Base-by-base conservation (phyloP, 1,140 invertebrate genomes). In the roundworm (Caenorhabditis elegans) region DNA sequence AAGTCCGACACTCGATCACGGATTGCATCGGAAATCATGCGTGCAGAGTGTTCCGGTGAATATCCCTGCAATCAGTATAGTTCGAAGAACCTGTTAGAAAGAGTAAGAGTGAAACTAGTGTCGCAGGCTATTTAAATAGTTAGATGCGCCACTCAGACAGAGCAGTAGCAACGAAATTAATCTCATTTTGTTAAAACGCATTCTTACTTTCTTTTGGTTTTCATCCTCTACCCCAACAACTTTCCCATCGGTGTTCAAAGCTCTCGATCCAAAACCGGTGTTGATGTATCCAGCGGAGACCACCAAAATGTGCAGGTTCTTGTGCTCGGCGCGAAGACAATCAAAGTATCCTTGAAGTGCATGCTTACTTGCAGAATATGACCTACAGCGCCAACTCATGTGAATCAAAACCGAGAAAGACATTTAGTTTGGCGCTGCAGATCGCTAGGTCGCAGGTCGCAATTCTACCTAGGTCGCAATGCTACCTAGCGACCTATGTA, bases 341-440 rank as follows among this genome's bases (percentile, higher is more conserved):
- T 77, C 76, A 11, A 76, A 76, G 17, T 70, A 36, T 48, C 78
- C 84, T 79, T 85, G 82, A 19, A 97, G 87, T 1, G 96, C 96
- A 92, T 97, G 95, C 91, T 98, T 98, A 0, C 96, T 96, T 19
- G 96, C 95, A 82, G 93, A 92, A 92, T 98, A 94, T 46, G 91
- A 88, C 75, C 91, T n/a, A n/a, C n/a, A n/a, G n/a, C n/a, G n/a
- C n/a, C n/a, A n/a, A n/a, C n/a, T n/a, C n/a, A n/a, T n/a, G n/a
- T n/a, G n/a, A n/a, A n/a, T n/a, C n/a, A n/a, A n/a, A n/a, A n/a
- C n/a, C n/a, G n/a, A n/a, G n/a, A n/a, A n/a, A n/a, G n/a, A n/a
- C n/a, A n/a, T n/a, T n/a, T n/a, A n/a, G n/a, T n/a, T n/a, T n/a
- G n/a, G n/a, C n/a, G n/a, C n/a, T n/a, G n/a, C n/a, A n/a, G n/a